Evolutionary conservation across 2,888 invertebrate genomes (phyloP).

Genomic region (Dicyrtomina minuta): DNA sequence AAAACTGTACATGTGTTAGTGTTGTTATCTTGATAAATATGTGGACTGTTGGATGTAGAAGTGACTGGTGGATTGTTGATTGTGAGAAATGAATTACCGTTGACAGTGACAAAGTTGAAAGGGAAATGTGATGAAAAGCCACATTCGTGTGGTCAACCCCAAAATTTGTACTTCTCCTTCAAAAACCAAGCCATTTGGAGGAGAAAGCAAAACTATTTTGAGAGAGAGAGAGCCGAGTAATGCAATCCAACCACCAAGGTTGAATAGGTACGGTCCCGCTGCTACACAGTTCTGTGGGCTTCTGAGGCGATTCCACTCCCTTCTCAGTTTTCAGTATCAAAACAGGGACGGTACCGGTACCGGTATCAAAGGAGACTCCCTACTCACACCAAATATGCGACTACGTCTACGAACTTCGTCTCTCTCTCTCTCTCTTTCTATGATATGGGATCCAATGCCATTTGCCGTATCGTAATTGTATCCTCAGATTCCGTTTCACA

Average conservation of each 20-base stretch:
- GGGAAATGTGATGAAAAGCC: conserved; percentile 17
- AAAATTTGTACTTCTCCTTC: conserved; percentile 6
- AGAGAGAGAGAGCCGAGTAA: not conserved
- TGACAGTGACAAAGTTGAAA: conserved; percentile 25
- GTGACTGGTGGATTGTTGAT: too few species aligned
- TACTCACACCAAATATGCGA: not conserved
- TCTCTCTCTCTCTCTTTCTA: conserved; percentile 1
- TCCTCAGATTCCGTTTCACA: too few species aligned
- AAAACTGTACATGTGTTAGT: too few species aligned
- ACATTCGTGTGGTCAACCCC: conserved; percentile 13
- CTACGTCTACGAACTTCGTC: not conserved
- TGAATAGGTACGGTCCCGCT: too few species aligned
- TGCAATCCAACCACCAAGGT: not conserved
- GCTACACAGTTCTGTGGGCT: too few species aligned
- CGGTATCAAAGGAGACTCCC: not conserved
- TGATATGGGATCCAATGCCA: too few species aligned
- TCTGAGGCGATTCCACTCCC: too few species aligned
- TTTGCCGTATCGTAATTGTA: too few species aligned
- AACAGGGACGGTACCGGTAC: too few species aligned
- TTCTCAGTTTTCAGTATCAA: too few species aligned
- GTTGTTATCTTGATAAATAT: too few species aligned
- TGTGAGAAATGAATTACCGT: conserved; percentile 13
- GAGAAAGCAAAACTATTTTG: not conserved
- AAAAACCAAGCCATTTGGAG: not conserved
- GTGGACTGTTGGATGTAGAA: too few species aligned